These are phyloP conservation scores for Cottoperca gobio DNA, from an alignment of 2,797 vertebrate species.

Conservation along the genomic window DNA sequence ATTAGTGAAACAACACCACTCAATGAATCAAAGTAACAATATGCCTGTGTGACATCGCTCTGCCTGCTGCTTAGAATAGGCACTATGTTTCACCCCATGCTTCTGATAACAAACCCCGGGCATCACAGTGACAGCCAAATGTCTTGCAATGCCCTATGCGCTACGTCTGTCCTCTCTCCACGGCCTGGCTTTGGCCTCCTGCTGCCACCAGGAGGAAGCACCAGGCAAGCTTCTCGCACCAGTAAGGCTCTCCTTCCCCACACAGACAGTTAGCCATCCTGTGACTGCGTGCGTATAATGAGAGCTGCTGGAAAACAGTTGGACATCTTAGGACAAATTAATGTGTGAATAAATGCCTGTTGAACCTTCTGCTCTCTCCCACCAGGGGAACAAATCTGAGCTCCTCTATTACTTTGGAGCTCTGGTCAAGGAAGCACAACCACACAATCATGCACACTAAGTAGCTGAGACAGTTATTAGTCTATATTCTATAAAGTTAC, in stretches of 20 bases:
- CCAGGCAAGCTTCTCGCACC: conserved; percentile 74
- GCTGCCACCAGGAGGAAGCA: conserved; percentile 64
- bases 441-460: conserved; percentile 54
- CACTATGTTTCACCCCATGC: conserved; percentile 56
- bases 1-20: conserved; percentile 74
- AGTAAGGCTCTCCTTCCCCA: conserved; percentile 67
- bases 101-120: conserved; percentile 75
- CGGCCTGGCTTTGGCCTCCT: conserved; percentile 52
- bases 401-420: conserved; percentile 40
- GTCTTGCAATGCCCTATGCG: conserved; percentile 52
- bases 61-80: conserved; percentile 59
- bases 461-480: conserved; percentile 54
- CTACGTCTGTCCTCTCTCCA: conserved; percentile 55
- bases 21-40: conserved; percentile 70
- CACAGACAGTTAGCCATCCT: conserved; percentile 82
- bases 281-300: conserved; percentile 85
- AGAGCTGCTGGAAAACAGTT: conserved; percentile 84
- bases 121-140: conserved; percentile 57
- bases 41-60: conserved; percentile 59
- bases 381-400: conserved; percentile 53
- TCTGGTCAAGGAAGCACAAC: conserved; percentile 43
- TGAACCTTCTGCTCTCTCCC: conserved; percentile 68
- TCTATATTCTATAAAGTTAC: conserved; percentile 54
- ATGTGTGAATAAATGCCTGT: conserved; percentile 69
- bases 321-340: conserved; percentile 84